Percentiles rank a stretch among this genome's conserved stretches.
Conservation (phyloP, 1,140 invertebrate genomes). For the Teleopsis dalmanni region DNA sequence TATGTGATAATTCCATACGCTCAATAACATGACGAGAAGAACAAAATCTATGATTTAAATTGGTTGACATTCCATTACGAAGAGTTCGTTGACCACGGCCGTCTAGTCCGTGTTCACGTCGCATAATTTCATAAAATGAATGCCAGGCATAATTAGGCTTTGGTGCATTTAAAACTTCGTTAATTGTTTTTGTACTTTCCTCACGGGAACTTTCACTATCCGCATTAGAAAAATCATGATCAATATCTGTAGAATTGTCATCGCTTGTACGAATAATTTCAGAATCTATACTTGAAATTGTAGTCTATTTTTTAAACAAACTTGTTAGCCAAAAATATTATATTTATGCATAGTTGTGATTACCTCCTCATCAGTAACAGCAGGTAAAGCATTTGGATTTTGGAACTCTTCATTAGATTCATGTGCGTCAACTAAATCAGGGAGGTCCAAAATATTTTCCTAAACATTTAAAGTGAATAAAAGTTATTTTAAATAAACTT, state of each 20-base stretch:
- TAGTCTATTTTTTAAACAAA: too few relatives aligned
- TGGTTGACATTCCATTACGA: slow-evolving; percentile 5
- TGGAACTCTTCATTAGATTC: too few relatives aligned
- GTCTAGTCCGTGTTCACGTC: slow-evolving; percentile 28
- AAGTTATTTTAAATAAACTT: too few relatives aligned
- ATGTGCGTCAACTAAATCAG: too few relatives aligned
- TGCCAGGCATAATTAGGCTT: slow-evolving; percentile 30
- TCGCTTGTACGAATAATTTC: not conserved
- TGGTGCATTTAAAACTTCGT: slow-evolving; percentile 21
- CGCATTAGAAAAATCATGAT: not conserved
- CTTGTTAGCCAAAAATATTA: too few relatives aligned
- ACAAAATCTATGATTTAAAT: slow-evolving; percentile 56
- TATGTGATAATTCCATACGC: slow-evolving; percentile 69
- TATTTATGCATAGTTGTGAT: too few relatives aligned
- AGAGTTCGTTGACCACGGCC: slow-evolving; percentile 8
- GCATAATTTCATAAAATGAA: slow-evolving; percentile 22
- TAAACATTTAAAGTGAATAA: too few relatives aligned
- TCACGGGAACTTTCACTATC: not conserved
- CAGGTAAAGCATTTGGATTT: too few relatives aligned
- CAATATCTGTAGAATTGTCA: not conserved
- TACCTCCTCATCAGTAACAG: too few relatives aligned
- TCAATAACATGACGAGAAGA: slow-evolving; percentile 76
- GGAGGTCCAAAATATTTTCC: too few relatives aligned
- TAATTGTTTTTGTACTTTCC: slow-evolving; percentile 3
- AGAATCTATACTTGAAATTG: too few relatives aligned